These are phyloP conservation scores for Aporophyla lueneburgensis DNA, from an alignment of 2,888 invertebrate genomes.

Conservation along the genomic window DNA sequence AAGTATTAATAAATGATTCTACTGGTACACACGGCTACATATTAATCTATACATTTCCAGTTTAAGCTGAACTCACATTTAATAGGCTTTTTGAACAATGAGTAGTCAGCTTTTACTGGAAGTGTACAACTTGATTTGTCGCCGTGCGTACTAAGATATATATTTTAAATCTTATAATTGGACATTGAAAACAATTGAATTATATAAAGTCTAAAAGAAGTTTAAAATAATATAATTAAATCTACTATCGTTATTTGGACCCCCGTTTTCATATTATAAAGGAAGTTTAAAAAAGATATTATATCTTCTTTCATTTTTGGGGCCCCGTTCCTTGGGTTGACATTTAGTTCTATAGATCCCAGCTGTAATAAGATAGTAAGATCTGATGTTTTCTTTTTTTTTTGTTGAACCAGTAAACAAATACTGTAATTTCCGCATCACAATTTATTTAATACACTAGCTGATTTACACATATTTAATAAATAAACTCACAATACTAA, in stretches of 20 bases:
- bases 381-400: no score
- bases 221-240: neutral
- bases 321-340: neutral
- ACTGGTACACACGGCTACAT: no score
- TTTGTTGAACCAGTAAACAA: neutral
- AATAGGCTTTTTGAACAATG: no score
- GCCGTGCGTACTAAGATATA: no score
- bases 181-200: neutral
- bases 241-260: no score
- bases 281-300: neutral
- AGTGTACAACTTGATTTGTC: no score
- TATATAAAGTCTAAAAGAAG: no score
- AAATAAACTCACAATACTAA: slow-evolving; percentile 40
- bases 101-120: no score
- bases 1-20: neutral
- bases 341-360: neutral
- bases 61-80: no score
- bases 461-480: neutral
- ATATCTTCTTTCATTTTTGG: neutral
- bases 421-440: neutral
- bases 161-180: neutral
- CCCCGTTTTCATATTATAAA: no score
- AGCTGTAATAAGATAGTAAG: neutral
- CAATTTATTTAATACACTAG: neutral
- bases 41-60: no score